Percentiles rank a stretch among this genome's conserved stretches.
Conservation (phyloP, 2,113 vertebrate genomes). For the Catagonus wagneri region DNA sequence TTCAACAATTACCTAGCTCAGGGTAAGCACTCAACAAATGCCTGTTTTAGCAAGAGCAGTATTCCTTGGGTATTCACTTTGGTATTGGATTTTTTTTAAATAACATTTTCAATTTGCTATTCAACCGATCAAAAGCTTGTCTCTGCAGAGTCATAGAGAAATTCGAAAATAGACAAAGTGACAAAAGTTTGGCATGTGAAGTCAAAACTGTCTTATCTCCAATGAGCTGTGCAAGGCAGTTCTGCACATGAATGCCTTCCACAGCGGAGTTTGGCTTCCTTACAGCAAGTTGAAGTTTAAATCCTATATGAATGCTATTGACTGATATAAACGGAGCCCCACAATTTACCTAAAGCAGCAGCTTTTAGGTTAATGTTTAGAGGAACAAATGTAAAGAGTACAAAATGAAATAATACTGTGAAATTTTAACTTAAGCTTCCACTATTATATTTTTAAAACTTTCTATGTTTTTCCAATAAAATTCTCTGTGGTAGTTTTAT, state of each 20-base stretch:
- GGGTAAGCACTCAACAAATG: background rate
- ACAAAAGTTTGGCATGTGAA: slow-evolving; percentile 73
- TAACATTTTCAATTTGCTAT: slow-evolving; percentile 71
- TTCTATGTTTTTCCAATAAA: slow-evolving; percentile 23
- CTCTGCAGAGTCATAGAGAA: slow-evolving; percentile 68
- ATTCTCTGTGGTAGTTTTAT: slow-evolving; percentile 54
- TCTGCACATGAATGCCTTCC: slow-evolving; percentile 58
- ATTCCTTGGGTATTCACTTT: background rate
- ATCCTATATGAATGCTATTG: slow-evolving; percentile 13
- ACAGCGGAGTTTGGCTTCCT: slow-evolving; percentile 21
- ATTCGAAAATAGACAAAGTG: slow-evolving; percentile 73
- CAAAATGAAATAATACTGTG: slow-evolving; percentile 34
- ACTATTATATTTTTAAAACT: background rate
- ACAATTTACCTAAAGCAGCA: slow-evolving; percentile 26
- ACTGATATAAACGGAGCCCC: slow-evolving; percentile 26
- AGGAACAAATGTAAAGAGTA: slow-evolving; percentile 38
- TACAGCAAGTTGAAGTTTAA: slow-evolving; percentile 21
- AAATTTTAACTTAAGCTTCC: slow-evolving; percentile 16
- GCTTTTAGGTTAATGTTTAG: slow-evolving; percentile 36
- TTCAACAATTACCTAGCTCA: background rate
- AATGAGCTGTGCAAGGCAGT: slow-evolving; percentile 69
- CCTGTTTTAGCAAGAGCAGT: background rate
- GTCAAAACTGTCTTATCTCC: slow-evolving; percentile 74
- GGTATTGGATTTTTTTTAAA: slow-evolving; percentile 26
- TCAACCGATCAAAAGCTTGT: slow-evolving; percentile 64